Evolutionary conservation across 53 echinoderm and acorn worm genomes (phyloP), one percentile per base, ranked within the genome.

Genomic region (Pentamera pediparva): DNA sequence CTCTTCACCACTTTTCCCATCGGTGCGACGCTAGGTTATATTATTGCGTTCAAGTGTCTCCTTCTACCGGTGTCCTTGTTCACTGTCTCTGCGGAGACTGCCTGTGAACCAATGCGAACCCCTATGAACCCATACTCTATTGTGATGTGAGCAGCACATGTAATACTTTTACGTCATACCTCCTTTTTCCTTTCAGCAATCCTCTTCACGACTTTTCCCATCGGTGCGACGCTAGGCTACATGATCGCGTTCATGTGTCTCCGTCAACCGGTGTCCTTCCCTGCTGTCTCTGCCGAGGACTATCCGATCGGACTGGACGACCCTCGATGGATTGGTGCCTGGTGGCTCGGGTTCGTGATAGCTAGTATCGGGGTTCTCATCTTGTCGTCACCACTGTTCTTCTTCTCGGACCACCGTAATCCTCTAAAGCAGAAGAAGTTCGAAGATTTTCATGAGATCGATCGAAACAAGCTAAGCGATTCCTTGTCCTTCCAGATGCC

Each of bases 1-100:
- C n/a, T 72, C 9, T 72, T 72, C 34, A 72, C 73, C 34, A 72
- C 73, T 32, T 72, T 72, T 53, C 73, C 73, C 15, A 72, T 72
- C 55, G 73, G 73, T 22, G 73, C 73, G 11, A 72, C 73, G 0
- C 52, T 72, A 17, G 73, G 73, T 1, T 72, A 72, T 54, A 72
- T 72, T 52, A 51, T 72, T 35, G 73, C 73, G 21, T 33, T 36
- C 1, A 6, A 53, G 18, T 72, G 73, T n/a, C 73, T 72, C 53
- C 34, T 35, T 21, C 49, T 72, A 54, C 73, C 73, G 4, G 73
- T 72, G 4, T 29, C 73, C 4, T 72, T 72, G n/a, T n/a, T n/a
- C n/a, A n/a, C n/a, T n/a, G n/a, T n/a, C n/a, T n/a, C n/a, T n/a
- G n/a, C n/a, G n/a, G n/a, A n/a, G n/a, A n/a, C n/a, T n/a, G n/a